A percentile compares a stretch with the other conserved stretches of the same genome.
Conservation (phyloP, 2,113 vertebrate species). For the Theristicus caerulescens region DNA sequence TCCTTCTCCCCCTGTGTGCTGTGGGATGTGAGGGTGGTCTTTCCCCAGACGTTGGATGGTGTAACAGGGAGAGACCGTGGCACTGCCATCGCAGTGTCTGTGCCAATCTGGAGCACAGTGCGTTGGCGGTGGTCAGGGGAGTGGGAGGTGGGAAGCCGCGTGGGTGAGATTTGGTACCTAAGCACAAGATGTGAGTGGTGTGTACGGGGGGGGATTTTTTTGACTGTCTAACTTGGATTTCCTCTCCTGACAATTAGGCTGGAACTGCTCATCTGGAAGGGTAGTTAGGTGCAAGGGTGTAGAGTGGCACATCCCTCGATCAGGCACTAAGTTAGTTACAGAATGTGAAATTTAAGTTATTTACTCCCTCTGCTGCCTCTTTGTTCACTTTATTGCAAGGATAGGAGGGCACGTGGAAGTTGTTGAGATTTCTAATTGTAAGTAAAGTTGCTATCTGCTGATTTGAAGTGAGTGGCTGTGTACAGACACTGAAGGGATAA, state of each 20-base stretch:
- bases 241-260: background rate
- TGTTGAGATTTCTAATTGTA: background rate
- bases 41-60: background rate
- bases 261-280: background rate
- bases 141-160: accelerated
- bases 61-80: background rate
- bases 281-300: background rate
- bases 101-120: accelerated
- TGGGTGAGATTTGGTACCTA: background rate
- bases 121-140: accelerated
- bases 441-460: background rate
- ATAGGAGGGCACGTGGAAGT: background rate
- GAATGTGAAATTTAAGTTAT: background rate
- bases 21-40: background rate
- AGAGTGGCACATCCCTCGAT: background rate
- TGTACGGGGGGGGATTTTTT: background rate
- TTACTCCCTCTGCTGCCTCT: background rate
- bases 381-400: background rate
- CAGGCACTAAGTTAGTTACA: background rate
- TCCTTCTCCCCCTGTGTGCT: background rate
- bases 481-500: background rate
- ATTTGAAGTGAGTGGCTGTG: background rate
- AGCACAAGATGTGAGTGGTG: background rate
- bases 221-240: background rate
- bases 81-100: background rate